phyloP scores from a whole-genome alignment of 1,140 invertebrate genomes.

The Eupristina koningsbergeri region DNA sequence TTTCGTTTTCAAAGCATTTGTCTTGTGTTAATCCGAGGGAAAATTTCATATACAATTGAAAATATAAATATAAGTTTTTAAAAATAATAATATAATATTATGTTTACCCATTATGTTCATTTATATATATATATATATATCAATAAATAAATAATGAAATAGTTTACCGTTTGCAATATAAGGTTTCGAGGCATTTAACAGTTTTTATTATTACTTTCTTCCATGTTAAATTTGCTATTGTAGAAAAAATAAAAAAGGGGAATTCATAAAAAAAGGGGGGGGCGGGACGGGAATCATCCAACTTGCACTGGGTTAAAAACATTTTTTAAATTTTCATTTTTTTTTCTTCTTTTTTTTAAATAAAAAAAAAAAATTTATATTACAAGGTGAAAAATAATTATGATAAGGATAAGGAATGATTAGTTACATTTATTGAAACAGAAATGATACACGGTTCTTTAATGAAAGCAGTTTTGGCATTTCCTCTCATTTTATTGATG shows the following conservation, averaged over 20 bases:
- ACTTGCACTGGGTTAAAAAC: constrained; percentile 17
- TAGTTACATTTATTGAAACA: constrained; percentile 44
- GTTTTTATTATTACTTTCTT: constrained; percentile 9
- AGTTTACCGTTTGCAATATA: not conserved
- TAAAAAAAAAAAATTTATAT: constrained; percentile 8
- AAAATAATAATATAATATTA: not conserved
- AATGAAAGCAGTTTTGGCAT: constrained; percentile 57
- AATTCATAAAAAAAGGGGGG: no score
- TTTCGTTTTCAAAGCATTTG: not conserved
- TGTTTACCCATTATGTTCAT: not conserved
- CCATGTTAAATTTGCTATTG: not conserved
- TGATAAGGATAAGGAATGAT: constrained; percentile 43
- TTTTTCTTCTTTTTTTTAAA: not conserved
- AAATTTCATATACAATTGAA: not conserved
- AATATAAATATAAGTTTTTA: not conserved
- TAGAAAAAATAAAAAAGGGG: constrained; percentile 30
- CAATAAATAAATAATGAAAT: not conserved
- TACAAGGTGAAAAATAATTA: constrained; percentile 33
- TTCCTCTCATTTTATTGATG: constrained; percentile 62
- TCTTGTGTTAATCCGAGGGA: not conserved
- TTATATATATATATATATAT: not conserved
- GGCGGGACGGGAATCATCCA: not conserved
- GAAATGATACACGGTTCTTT: constrained; percentile 47
- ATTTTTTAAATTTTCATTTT: not conserved
- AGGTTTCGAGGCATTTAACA: not conserved